Evolutionary conservation across 1,140 invertebrate species (phyloP).

Genomic region (Drosophila bocqueti): DNA sequence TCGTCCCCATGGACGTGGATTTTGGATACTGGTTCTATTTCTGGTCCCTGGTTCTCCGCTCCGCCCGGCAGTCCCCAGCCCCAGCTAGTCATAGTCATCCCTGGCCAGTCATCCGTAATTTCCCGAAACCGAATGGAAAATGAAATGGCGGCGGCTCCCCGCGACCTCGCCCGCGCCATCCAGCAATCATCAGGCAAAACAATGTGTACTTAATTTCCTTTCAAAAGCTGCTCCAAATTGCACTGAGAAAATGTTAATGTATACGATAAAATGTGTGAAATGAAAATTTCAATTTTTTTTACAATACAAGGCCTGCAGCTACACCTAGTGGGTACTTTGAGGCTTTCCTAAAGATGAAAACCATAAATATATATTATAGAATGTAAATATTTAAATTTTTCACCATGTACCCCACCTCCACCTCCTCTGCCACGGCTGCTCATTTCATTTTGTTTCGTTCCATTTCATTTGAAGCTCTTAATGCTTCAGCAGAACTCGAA

Average conservation of each 20-base stretch:
- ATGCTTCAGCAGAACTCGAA: constrained; percentile 35
- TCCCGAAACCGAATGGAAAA: constrained; percentile 64
- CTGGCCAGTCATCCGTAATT: constrained; percentile 60
- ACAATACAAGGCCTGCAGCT: too few species aligned
- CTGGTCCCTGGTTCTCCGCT: neutral
- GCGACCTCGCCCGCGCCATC: neutral
- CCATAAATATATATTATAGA: neutral
- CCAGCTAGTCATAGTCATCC: neutral
- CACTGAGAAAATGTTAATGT: constrained; percentile 4
- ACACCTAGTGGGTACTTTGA: too few species aligned
- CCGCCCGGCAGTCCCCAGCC: neutral
- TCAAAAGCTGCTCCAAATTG: constrained; percentile 6
- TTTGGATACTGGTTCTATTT: neutral
- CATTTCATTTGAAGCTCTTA: constrained; percentile 68
- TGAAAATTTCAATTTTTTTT: neutral
- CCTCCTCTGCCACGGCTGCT: constrained; percentile 14
- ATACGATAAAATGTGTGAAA: neutral
- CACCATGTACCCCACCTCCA: neutral
- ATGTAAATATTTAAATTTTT: neutral
- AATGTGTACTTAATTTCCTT: constrained; percentile 74
- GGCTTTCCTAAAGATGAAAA: neutral
- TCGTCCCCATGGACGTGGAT: neutral
- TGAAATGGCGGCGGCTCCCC: constrained; percentile 13
- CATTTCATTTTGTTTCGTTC: constrained; percentile 62
- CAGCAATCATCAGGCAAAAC: constrained; percentile 44